Conservation (phyloP, 2,113 vertebrate species). For the Ellobius talpinus region DNA sequence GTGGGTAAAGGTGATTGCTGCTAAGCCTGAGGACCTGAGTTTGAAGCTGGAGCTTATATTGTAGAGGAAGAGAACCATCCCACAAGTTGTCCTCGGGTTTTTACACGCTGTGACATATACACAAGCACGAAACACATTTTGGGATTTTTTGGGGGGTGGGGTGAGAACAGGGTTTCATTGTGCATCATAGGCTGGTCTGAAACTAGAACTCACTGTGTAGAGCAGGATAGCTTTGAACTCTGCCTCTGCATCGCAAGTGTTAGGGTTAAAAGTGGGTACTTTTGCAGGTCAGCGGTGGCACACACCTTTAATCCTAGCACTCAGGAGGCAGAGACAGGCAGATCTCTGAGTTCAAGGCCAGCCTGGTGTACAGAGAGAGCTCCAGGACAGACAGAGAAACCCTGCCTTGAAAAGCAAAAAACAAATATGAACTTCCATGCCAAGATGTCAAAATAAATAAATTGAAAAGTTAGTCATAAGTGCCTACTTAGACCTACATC, state of each 20-base stretch:
- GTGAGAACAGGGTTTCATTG: neutral
- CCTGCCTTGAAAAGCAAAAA: neutral
- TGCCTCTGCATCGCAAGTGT: neutral
- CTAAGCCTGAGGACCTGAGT: neutral
- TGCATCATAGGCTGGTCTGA: neutral
- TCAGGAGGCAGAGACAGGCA: neutral
- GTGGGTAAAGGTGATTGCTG: neutral
- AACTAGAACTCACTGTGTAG: neutral
- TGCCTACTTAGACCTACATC: neutral
- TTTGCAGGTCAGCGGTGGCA: fast-evolving
- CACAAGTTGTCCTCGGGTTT: neutral
- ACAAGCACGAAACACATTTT: neutral
- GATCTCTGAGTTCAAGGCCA: neutral
- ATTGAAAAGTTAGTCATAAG: neutral
- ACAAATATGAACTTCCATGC: neutral
- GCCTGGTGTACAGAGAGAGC: neutral
- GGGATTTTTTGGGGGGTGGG: neutral
- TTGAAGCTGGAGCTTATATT: neutral
- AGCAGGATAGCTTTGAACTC: neutral
- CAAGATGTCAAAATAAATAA: neutral
- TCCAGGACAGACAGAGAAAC: neutral
- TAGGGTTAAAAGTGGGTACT: neutral
- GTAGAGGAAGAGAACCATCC: neutral
- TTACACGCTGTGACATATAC: neutral
- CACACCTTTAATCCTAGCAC: neutral